Percentiles rank a stretch among this genome's conserved stretches.
Evolutionary conservation across 2,113 vertebrate genomes (phyloP).

Genomic region (Mustela nigripes): DNA sequence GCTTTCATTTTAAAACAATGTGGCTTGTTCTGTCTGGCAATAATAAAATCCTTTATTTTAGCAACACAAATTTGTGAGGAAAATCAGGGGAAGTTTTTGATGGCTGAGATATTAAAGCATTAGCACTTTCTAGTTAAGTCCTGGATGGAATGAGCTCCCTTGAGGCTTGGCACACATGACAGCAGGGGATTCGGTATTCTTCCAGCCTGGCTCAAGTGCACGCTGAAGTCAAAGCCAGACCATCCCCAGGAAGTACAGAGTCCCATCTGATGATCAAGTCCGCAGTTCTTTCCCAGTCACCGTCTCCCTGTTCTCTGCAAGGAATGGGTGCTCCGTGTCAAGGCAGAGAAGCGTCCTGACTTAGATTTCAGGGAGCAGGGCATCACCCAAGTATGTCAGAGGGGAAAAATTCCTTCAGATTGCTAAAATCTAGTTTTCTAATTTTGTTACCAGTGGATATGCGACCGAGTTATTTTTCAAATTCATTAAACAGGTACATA

Average conservation of each 20-base stretch:
- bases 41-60: background rate
- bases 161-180: background rate
- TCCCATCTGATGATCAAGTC: background rate
- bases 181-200: background rate
- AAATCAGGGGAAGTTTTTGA: background rate
- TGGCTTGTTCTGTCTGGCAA: background rate
- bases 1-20: conserved; percentile 9
- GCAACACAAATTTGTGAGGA: background rate
- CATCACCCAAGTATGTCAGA: background rate
- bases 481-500: background rate
- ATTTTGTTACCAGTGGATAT: background rate
- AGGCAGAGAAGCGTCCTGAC: background rate
- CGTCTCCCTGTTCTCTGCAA: background rate
- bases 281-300: background rate
- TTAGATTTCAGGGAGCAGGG: background rate
- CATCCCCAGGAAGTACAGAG: background rate
- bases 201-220: background rate
- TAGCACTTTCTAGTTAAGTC: background rate
- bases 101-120: background rate
- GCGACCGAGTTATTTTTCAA: background rate
- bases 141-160: background rate
- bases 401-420: background rate
- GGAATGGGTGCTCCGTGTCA: background rate
- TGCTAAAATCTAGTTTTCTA: background rate
- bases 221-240: background rate